phyloP scores from a whole-genome alignment of 2,113 vertebrate genomes.

The Caloenas nicobarica region DNA sequence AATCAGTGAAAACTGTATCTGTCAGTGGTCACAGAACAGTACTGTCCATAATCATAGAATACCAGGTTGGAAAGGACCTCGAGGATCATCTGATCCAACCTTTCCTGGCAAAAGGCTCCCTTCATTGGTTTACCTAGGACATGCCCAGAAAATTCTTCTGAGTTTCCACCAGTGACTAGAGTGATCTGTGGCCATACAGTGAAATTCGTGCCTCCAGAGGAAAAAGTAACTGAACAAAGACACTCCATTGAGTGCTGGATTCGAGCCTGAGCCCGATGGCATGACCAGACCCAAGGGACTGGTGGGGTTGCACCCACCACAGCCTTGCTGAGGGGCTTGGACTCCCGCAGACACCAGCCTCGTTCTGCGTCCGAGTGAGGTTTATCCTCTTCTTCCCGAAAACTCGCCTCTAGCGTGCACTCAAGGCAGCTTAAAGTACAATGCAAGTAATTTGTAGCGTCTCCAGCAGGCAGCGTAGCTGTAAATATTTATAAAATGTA shows the following conservation, averaged over 20 bases:
- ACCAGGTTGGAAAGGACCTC: too few relatives aligned
- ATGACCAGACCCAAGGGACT: fast-evolving
- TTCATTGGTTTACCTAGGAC: neutral
- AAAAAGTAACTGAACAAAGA: neutral
- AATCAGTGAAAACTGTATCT: neutral
- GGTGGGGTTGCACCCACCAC: fast-evolving
- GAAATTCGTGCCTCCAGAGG: neutral
- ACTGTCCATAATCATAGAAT: neutral
- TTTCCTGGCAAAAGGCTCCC: neutral
- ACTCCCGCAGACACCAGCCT: neutral
- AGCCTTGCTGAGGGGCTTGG: neutral
- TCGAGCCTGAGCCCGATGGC: neutral
- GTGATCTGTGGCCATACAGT: neutral
- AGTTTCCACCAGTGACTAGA: neutral
- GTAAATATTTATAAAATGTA: neutral
- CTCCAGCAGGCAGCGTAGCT: neutral
- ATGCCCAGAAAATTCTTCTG: neutral
- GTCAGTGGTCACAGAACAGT: neutral
- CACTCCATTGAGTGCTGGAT: neutral
- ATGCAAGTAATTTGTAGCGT: neutral
- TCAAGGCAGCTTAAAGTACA: neutral
- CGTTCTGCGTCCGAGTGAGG: neutral
- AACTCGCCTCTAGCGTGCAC: fast-evolving
- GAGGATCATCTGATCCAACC: too few relatives aligned
- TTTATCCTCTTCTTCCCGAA: neutral